Conservation (phyloP, 2,113 vertebrate genomes). For the Xenopus tropicalis region UCB_Xtro_10.0 CM004446.2:71006501-71007000, state of each 20-base stretch:
- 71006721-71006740: constrained; percentile 92
- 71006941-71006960: constrained; percentile 52
- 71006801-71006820: not conserved
- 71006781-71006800: not conserved
- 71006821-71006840: not conserved
- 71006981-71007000: not conserved
- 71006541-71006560: constrained; percentile 26
- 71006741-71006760: constrained; percentile 73
- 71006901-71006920: too few relatives aligned
- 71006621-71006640: constrained; percentile 55
- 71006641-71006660: not conserved
- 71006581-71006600: constrained; percentile 52
- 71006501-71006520: too few relatives aligned
- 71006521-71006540: too few relatives aligned
- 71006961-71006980: constrained; percentile 29
- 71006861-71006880: constrained; percentile 57
- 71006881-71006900: constrained; percentile 47
- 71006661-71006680: constrained; percentile 57
- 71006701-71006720: constrained; percentile 73
- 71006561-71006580: constrained; percentile 39
- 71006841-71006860: not conserved
- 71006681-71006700: constrained; percentile 68
- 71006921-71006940: constrained; percentile 50
- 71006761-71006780: constrained; percentile 77
- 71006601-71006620: constrained; percentile 15